These are phyloP conservation scores for Apotomis turbidana DNA, from an alignment of 2,888 invertebrate species.

Conservation along the genomic window DNA sequence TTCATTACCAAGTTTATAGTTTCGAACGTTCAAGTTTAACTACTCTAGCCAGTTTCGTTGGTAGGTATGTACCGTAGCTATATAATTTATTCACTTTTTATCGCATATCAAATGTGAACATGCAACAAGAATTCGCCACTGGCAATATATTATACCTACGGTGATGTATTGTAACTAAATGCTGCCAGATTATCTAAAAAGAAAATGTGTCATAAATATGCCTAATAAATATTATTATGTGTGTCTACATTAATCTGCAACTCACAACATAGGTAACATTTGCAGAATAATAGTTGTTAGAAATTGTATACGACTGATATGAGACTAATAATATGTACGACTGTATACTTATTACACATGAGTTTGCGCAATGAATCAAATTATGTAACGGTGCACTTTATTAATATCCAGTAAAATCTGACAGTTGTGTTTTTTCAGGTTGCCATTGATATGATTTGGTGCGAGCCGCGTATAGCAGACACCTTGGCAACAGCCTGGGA, in stretches of 20 bases:
- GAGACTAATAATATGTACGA: too few species aligned
- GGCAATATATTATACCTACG: neutral
- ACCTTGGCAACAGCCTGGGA: slow-evolving; percentile 11
- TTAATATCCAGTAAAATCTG: neutral
- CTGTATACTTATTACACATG: too few species aligned
- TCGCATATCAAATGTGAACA: slow-evolving; percentile 18
- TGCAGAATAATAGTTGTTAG: too few species aligned
- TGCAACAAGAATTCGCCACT: slow-evolving; percentile 23
- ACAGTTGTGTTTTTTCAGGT: neutral
- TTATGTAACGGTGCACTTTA: too few species aligned
- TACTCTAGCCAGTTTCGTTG: neutral
- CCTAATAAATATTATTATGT: too few species aligned
- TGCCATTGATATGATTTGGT: neutral
- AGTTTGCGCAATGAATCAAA: too few species aligned
- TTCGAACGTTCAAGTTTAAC: neutral
- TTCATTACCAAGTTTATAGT: neutral
- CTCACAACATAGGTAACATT: too few species aligned
- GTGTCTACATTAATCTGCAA: too few species aligned
- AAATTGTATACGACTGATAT: too few species aligned
- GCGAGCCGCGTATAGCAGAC: neutral
- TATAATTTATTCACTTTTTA: slow-evolving; percentile 21
- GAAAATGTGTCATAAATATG: neutral
- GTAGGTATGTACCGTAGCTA: neutral
- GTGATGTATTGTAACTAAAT: neutral
- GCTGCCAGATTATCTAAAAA: neutral